Evolutionary conservation across 2,888 invertebrate species (phyloP).

Genomic region (Frankliniella intonsa): DNA sequence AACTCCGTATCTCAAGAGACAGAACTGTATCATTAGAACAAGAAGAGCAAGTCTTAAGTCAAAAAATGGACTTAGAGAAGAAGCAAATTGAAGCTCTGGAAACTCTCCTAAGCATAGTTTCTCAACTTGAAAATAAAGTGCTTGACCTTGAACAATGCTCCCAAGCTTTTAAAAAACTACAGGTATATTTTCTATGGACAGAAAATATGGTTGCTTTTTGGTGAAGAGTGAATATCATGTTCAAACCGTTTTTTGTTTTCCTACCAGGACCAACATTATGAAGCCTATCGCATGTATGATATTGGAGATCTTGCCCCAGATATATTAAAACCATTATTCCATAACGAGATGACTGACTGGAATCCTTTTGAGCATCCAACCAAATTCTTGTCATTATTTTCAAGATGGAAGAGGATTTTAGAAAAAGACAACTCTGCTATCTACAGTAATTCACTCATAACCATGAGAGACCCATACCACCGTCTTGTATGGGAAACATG

Average conservation of each 20-base stretch:
- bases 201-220: conserved; percentile 8
- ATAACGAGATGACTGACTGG: conserved; percentile 71
- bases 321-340: conserved; percentile 77
- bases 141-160: conserved; percentile 55
- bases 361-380: conserved; percentile 67
- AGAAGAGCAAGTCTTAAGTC: conserved; percentile 67
- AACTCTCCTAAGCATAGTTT: conserved; percentile 62
- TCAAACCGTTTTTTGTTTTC: conserved; percentile 21
- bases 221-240: neutral
- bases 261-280: conserved; percentile 56
- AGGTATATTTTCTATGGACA: conserved; percentile 43
- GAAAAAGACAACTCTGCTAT: conserved; percentile 42
- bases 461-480: conserved; percentile 65
- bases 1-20: conserved; percentile 71
- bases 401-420: conserved; percentile 67
- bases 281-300: conserved; percentile 80
- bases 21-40: conserved; percentile 71
- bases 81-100: conserved; percentile 67
- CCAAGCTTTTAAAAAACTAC: conserved; percentile 54
- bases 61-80: conserved; percentile 66
- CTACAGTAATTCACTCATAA: conserved; percentile 45
- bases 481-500: conserved; percentile 85
- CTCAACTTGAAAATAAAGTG: conserved; percentile 48
- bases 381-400: conserved; percentile 59
- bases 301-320: conserved; percentile 78